Conservation (phyloP, 1,140 invertebrate species). For the Drosophila miranda region DNA sequence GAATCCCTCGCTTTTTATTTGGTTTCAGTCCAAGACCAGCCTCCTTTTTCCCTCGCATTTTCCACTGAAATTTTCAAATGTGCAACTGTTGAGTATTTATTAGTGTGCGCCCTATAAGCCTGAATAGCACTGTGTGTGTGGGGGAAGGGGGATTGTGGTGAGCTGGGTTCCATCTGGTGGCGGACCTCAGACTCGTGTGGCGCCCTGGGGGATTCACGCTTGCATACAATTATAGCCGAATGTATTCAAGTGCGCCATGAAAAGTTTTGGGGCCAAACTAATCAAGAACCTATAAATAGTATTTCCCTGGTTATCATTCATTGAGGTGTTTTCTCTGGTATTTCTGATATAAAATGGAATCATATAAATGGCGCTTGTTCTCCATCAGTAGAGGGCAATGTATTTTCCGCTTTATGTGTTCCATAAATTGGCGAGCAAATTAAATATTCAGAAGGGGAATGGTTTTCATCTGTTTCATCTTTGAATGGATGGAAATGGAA, state of each 20-base stretch:
- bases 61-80: slow-evolving; percentile 63
- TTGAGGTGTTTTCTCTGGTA: slow-evolving; percentile 39
- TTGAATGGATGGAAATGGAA: slow-evolving; percentile 8
- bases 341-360: slow-evolving; percentile 5
- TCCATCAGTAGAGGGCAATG: slow-evolving; percentile 19
- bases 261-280: slow-evolving; percentile 43
- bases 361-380: not conserved
- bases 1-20: slow-evolving; percentile 36
- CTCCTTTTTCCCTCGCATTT: slow-evolving; percentile 42
- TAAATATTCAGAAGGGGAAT: slow-evolving; percentile 28
- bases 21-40: slow-evolving; percentile 28
- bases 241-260: slow-evolving; percentile 51
- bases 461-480: slow-evolving; percentile 14
- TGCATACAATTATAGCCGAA: slow-evolving; percentile 57
- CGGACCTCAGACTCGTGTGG: slow-evolving; percentile 25
- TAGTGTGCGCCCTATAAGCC: slow-evolving; percentile 22
- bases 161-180: slow-evolving; percentile 1
- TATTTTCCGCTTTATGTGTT: slow-evolving; percentile 28
- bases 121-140: slow-evolving; percentile 17
- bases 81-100: slow-evolving; percentile 77
- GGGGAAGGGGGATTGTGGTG: slow-evolving; percentile 6
- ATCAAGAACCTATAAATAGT: slow-evolving; percentile 51
- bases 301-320: slow-evolving; percentile 22
- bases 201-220: slow-evolving; percentile 51
- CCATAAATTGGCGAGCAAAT: slow-evolving; percentile 29